These are phyloP conservation scores for Hemicrepidius hirtus DNA, from an alignment of 2,888 invertebrate species.

Conservation along the genomic window DNA sequence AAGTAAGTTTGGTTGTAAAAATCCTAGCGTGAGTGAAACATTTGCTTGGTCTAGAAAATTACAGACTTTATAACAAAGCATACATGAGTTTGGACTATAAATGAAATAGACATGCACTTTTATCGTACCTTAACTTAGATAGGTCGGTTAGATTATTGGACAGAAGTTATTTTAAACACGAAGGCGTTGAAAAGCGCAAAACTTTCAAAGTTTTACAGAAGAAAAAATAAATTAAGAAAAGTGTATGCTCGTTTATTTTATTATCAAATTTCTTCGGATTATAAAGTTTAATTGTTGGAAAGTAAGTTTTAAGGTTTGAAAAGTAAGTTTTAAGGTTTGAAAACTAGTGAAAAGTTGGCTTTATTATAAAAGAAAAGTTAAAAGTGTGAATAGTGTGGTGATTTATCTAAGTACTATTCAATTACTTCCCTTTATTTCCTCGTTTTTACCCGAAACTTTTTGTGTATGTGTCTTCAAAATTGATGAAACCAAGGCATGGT, in stretches of 20 bases:
- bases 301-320: too few relatives aligned
- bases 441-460: not conserved
- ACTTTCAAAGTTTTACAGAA: not conserved
- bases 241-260: not conserved
- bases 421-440: conserved; percentile 15
- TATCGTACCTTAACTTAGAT: conserved; percentile 19
- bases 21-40: conserved; percentile 13
- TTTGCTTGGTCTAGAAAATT: conserved; percentile 24
- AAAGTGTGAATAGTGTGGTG: not conserved
- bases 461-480: conserved; percentile 20
- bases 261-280: too few relatives aligned
- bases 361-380: too few relatives aligned
- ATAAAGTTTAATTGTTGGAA: too few relatives aligned
- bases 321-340: too few relatives aligned
- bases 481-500: conserved; percentile 26
- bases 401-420: conserved; percentile 21
- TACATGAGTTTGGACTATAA: conserved; percentile 15
- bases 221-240: not conserved
- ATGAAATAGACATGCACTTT: conserved; percentile 30
- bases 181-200: conserved; percentile 7
- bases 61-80: conserved; percentile 15
- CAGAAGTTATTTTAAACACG: conserved; percentile 9
- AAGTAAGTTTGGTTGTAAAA: conserved; percentile 27
- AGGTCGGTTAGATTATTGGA: conserved; percentile 1
- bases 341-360: too few relatives aligned